Evolutionary conservation across 23 tunicate species (phyloP), one percentile per base, ranked within the genome.

Genomic region (Styela plicata): DNA sequence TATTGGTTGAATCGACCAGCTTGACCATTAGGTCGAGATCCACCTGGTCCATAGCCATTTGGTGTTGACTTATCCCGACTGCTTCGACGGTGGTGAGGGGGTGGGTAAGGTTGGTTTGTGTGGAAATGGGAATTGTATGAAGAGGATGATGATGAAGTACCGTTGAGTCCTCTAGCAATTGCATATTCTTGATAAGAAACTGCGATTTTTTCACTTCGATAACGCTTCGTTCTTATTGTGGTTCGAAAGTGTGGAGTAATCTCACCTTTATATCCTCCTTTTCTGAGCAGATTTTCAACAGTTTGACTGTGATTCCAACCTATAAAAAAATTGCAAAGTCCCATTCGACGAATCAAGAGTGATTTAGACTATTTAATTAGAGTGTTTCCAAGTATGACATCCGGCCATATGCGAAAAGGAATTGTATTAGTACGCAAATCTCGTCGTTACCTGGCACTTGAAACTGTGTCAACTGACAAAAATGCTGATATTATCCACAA

Each of bases 271-370:
- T 93, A 93, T 23, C 98, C 98, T 20, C 98, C 98, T 76, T 93
- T 93, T 69, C 88, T 85, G n/a, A 93, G 84, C 27, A 93, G 77
- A 74, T 88, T 88, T 37, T 82, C 87, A 31, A 93, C 89, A 69
- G 98, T 93, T 74, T 88, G 87, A 19, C 29, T 34, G 37, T 88
- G 92, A 70, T 87, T 77, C 98, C 98, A 93, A 22, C 90, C 97
- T 91, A 29, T 30, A 89, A 0, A 70, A 16, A 74, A 23, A 34
- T 29, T 29, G 17, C 28, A 3, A 2, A 21, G 74, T n/a, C n/a
- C n/a, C n/a, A n/a, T n/a, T n/a, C n/a, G n/a, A n/a, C n/a, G n/a
- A n/a, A n/a, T n/a, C n/a, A n/a, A n/a, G n/a, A n/a, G n/a, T n/a
- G n/a, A n/a, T n/a, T n/a, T n/a, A n/a, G n/a, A n/a, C n/a, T n/a